phyloP scores from a whole-genome alignment of 2,113 vertebrate species.

The Ophiodon elongatus region DNA sequence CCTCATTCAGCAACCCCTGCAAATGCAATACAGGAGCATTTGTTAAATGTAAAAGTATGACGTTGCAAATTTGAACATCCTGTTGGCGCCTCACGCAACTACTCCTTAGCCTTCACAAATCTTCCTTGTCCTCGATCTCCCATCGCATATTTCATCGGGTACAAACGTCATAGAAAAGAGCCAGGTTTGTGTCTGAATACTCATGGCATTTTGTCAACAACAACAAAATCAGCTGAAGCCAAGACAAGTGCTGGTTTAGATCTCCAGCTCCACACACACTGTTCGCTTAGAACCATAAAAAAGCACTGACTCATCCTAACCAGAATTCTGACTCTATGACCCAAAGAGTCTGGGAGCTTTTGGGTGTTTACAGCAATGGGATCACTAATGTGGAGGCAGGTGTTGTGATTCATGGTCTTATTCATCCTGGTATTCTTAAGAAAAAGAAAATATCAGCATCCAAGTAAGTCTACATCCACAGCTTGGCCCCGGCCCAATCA shows the following conservation, averaged over 20 bases:
- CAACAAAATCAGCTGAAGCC: neutral
- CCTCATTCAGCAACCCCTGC: neutral
- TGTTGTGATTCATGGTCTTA: conserved; percentile 48
- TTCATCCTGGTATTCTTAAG: conserved; percentile 34
- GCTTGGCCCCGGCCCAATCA: neutral
- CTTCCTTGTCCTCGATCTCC: neutral
- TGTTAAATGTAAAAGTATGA: conserved; percentile 15
- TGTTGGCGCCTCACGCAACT: neutral
- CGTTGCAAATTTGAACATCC: conserved; percentile 5
- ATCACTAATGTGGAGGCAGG: conserved; percentile 42
- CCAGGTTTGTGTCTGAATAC: neutral
- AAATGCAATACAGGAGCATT: neutral
- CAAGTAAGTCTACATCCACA: neutral
- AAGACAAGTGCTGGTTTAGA: neutral
- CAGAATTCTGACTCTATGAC: conserved; percentile 46
- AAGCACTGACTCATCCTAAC: conserved; percentile 43
- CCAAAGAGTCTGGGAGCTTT: conserved; percentile 49
- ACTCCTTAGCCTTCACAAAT: neutral
- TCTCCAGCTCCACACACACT: neutral
- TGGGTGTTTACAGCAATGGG: conserved; percentile 21
- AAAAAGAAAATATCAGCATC: conserved; percentile 20
- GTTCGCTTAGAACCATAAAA: conserved; percentile 4
- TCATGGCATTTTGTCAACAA: neutral
- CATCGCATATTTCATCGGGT: no score
- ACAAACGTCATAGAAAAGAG: neutral